Evolutionary conservation across 2,797 vertebrate species (phyloP), one percentile per base, ranked within the genome.

Genomic region (Gastrophryne carolinensis): DNA sequence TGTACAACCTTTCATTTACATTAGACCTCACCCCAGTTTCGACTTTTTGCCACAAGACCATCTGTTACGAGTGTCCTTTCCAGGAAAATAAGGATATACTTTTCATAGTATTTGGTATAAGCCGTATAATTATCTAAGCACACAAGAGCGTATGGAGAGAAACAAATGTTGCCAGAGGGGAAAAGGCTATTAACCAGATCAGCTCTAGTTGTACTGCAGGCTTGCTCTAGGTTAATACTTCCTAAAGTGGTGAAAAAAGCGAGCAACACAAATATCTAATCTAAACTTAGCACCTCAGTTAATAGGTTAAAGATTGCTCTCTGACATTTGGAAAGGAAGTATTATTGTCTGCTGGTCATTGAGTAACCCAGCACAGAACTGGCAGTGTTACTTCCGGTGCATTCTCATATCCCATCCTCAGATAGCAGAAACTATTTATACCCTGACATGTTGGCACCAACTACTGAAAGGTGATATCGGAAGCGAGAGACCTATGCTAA

Each of bases 261-360:
- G 1, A 58, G 52, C 53, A 61, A 72, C 4, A 29, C 34, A 57
- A 57, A 56, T 19, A 44, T 39, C 37, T 7, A 23, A 69, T 29
- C 66, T 69, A 84, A 69, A 83, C 75, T 85, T 92, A 93, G 88
- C 94, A 95, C 95, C 94, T 98, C 96, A 80, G 96, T 96, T 75
- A 99, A 94, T 96, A 49, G 56, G 68, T 58, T 47, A 71, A 39
- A 57, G 54, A 58, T 71, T 71, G 67, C 67, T 32, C 37, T 56
- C 50, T 68, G 66, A 69, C 66, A 71, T 60, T 71, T 71, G 41
- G 68, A 54, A 60, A 60, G 56, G 56, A 71, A 71, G 68, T 71
- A 58, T 71, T 71, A 71, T 71, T 71, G 37, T 71, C 52, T 41
- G 34, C 52, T 57, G 35, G 66, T 57, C 24, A 44, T 54, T 29